Evolutionary conservation across 2,888 invertebrate species (phyloP).

Genomic region (Dorcus hopei): DNA sequence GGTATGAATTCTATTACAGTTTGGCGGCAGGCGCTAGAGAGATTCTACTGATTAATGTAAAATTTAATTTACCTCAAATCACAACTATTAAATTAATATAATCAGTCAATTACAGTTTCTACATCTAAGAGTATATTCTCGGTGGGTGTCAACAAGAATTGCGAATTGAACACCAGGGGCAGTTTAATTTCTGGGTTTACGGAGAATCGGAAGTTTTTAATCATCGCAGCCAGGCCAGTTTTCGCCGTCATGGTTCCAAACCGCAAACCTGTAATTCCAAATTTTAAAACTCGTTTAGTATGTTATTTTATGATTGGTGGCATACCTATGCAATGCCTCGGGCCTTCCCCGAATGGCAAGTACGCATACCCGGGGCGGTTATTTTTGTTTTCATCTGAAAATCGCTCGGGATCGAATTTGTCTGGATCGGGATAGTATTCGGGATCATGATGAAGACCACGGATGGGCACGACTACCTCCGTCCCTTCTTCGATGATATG

Average conservation of each 20-base stretch:
- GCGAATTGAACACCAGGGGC: slow-evolving; percentile 16
- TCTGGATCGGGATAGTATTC: slow-evolving; percentile 57
- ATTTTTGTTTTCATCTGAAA: slow-evolving; percentile 51
- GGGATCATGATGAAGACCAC: slow-evolving; percentile 57
- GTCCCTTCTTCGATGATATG: slow-evolving; percentile 53
- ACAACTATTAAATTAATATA: too few species aligned
- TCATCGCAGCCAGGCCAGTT: slow-evolving; percentile 27
- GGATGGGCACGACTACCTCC: slow-evolving; percentile 55
- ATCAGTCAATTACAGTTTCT: too few species aligned
- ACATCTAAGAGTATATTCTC: too few species aligned
- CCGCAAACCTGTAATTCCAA: slow-evolving; percentile 28
- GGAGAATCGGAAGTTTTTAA: slow-evolving; percentile 28
- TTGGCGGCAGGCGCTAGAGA: too few species aligned
- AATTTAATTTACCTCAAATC: too few species aligned
- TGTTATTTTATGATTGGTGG: neutral
- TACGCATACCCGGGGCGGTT: slow-evolving; percentile 51
- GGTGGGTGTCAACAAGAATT: slow-evolving; percentile 17
- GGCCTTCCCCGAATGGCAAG: slow-evolving; percentile 58
- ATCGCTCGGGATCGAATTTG: slow-evolving; percentile 57
- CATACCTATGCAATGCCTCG: slow-evolving; percentile 56
- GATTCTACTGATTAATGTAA: too few species aligned
- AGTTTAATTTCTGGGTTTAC: slow-evolving; percentile 18
- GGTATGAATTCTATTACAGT: too few species aligned
- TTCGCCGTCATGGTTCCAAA: slow-evolving; percentile 35
- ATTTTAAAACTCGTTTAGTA: neutral